Evolutionary conservation across 2,888 invertebrate species (phyloP), one percentile per base, ranked within the genome.

Genomic region (Azorinus chamasolen): DNA sequence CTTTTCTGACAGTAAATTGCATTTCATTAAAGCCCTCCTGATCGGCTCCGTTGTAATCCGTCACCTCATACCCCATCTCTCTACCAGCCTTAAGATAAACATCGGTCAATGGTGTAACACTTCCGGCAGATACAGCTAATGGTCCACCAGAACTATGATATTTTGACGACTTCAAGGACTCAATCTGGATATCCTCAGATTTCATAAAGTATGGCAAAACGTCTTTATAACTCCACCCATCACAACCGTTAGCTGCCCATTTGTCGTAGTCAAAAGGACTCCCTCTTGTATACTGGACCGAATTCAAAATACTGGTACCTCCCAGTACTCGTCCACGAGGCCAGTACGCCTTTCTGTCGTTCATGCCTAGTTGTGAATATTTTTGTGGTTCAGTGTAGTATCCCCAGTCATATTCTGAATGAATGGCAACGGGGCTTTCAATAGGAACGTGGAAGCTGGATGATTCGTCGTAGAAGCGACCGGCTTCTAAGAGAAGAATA

Each of bases 161-260:
- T 22, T 78, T 88, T 85, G 81, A 58, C 16, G 79, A 66, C 37
- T 77, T 79, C 50, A 83, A 78, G 27, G 79, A 81, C 12, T 72
- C 65, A 51, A 88, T 86, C 25, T 79, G 61, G 43, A 95, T 94
- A 71, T 93, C 91, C 84, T 93, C 93, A 22, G 95, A 93, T 92
- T 95, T 91, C 90, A 93, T 92, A 93, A 94, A 93, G 74, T 90
- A 93, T 91, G 94, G 91, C 90, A 96, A 89, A 95, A 96, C 80
- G 96, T 98, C 82, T 96, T 94, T 93, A 97, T 97, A 91, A 1
- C 96, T 95, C 98, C 98, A 98, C 0, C 78, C 78, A 32, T 50
- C 48, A 65, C 68, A 69, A 12, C 78, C 78, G 8, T 54, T 37
- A 20, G 32, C 18, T 41, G 27, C 77, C 73, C 73, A 78, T 54